These are phyloP conservation scores for Leucozona laternaria DNA, from an alignment of 2,888 invertebrate species.

Conservation along the genomic window DNA sequence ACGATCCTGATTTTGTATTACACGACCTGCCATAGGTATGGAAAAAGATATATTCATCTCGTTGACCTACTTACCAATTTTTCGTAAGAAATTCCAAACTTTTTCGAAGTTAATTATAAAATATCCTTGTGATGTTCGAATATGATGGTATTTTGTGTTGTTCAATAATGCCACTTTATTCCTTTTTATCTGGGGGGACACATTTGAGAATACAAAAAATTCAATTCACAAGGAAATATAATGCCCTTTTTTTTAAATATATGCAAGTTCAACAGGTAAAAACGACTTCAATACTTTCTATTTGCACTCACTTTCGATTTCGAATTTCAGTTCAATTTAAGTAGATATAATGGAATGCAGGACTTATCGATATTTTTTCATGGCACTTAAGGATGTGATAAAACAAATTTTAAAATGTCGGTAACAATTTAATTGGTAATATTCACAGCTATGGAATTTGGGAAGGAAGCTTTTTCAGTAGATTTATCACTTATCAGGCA, in stretches of 20 bases:
- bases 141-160: conserved; percentile 28
- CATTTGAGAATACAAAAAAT: conserved; percentile 10
- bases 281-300: neutral
- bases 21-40: conserved; percentile 27
- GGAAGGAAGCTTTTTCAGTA: conserved; percentile 29
- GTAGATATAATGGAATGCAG: neutral
- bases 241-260: neutral
- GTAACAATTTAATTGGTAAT: neutral
- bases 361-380: neutral
- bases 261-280: neutral
- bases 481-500: conserved; percentile 16
- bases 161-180: conserved; percentile 34
- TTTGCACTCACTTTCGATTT: conserved; percentile 56
- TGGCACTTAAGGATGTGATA: neutral
- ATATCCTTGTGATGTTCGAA: conserved; percentile 56
- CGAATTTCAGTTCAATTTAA: conserved; percentile 8
- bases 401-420: neutral
- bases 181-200: neutral
- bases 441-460: neutral
- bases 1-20: conserved; percentile 32
- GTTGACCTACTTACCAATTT: conserved; percentile 62
- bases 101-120: conserved; percentile 23
- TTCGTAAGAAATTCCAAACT: conserved; percentile 22
- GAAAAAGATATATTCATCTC: conserved; percentile 5
- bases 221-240: neutral